Evolutionary conservation across 2,888 invertebrate genomes (phyloP), one percentile per base, ranked within the genome.

Genomic region (Acrocyrtus sp.): DNA sequence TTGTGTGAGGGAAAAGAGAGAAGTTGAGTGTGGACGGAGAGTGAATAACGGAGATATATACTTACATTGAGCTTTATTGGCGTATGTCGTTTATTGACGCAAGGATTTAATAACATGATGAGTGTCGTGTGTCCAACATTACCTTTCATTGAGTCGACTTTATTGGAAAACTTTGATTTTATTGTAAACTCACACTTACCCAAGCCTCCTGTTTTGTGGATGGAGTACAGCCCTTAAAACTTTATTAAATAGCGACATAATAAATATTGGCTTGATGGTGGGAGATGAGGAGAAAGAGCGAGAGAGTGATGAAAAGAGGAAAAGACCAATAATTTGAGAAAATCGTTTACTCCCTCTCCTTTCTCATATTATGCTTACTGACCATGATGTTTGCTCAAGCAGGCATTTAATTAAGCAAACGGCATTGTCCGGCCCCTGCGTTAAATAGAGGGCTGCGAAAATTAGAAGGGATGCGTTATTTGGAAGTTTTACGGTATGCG

Each of bases 61-160:
- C 12, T 27, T 17, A 61, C 15, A 26, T 34, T 34, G 48, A 61
- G 27, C 29, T 47, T 61, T 63, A n/a, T n/a, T n/a, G n/a, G n/a
- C n/a, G n/a, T n/a, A 8, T 34, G 34, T 34, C 34, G 62, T 72
- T 62, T 80, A 75, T 80, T 80, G 75, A 78, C 78, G 74, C 62
- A 79, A 80, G 78, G 80, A 80, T 80, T 80, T 80, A 79, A 80
- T 80, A 80, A 78, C 76, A 78, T 80, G 74, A 78, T 78, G 78
- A 80, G 80, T 80, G 80, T 79, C 79, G 78, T 77, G 78, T 80
- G 78, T 77, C 77, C 76, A 74, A 77, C 77, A 76, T 80, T 78
- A 78, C 69, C 72, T 53, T 72, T 66, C 72, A 66, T 72, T 72
- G 66, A 72, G 70, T 70, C 62, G 63, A 76, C 73, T 76, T 76